These are phyloP conservation scores for Sminthurinus signatus DNA, from an alignment of 1,140 invertebrate genomes.

Conservation along the genomic window DNA sequence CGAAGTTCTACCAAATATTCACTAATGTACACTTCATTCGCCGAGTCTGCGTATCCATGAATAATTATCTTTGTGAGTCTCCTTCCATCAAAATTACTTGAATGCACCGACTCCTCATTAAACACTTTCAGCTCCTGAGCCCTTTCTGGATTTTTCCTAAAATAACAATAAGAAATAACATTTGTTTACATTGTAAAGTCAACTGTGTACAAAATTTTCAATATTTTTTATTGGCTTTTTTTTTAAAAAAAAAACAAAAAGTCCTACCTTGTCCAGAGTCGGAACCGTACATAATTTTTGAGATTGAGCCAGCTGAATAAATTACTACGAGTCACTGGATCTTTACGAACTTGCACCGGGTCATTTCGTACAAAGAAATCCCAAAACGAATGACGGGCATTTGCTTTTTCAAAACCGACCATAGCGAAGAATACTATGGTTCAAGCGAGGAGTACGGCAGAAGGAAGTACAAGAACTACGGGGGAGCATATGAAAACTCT, in stretches of 20 bases:
- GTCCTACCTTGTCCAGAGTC: slow-evolving; percentile 32
- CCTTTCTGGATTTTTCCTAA: slow-evolving; percentile 33
- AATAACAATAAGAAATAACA: neutral
- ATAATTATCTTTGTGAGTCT: slow-evolving; percentile 35
- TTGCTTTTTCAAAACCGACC: no score
- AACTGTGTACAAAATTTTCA: neutral
- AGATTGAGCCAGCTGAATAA: slow-evolving; percentile 30
- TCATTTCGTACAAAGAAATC: no score
- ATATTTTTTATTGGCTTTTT: neutral
- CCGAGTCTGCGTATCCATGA: slow-evolving; percentile 34
- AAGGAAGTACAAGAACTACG: no score
- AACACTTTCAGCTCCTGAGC: slow-evolving; percentile 34
- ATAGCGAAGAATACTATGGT: no score
- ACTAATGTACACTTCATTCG: slow-evolving; percentile 26
- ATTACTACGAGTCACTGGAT: slow-evolving; percentile 16
- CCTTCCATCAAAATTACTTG: slow-evolving; percentile 30
- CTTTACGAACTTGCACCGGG: slow-evolving; percentile 21
- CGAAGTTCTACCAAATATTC: slow-evolving; percentile 22
- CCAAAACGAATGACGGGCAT: no score
- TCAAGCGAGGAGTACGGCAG: no score
- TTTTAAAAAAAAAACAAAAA: neutral
- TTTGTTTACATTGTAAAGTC: no score
- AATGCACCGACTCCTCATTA: slow-evolving; percentile 23
- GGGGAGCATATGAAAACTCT: no score
- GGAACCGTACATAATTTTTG: slow-evolving; percentile 25